Base-by-base conservation (phyloP, 2,113 vertebrate species). In the Heliornis fulica region DNA sequence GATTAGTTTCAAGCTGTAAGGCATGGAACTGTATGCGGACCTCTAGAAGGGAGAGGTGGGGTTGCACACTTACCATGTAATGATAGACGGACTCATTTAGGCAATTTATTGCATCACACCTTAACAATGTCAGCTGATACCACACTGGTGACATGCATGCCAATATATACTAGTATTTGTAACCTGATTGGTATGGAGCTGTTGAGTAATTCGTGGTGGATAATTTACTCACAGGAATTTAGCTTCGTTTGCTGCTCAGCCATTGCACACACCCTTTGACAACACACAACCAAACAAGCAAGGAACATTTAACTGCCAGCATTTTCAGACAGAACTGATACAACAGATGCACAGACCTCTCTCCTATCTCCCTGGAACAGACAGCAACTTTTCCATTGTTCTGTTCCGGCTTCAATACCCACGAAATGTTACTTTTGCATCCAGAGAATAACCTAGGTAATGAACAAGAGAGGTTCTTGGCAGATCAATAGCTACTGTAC, bases 21-120 rank as follows among this genome's bases (percentile, higher is more conserved):
- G 4, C 9, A 0, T 7, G 28, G 74, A 54, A 15, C 57, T 63
- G 54, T 5, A 21, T 14, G 25, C 15, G 46, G 13, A n/a, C 21
- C 15, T 5, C 1, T 4, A 17, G 78, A 34, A 69, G 41, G 31
- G 60, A 59, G 79, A 88, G 25, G 8, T 20, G 28, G 7, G 36
- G 53, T 53, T 54, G 22, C 38, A 66, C 41, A 10, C 23, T 29
- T 31, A 31, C 21, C 17, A 4, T 68, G 1, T 2, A 19, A 36
- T 7, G 11, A 46, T 18, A 8, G 34, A 3, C 0, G 0, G 23
- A 91, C 23, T 29, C 48, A 15, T 53, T 60, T 7, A 31, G 53
- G 41, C 19, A 28, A 26, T 28, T 71, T n/a, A 68, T 20, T 59
- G 46, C 56, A 70, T 57, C 51, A 28, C 38, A 60, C 7, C 25